Percentiles rank a stretch among this genome's conserved stretches.
These are phyloP conservation scores for Papilio aristodemus DNA, from an alignment of 1,140 invertebrate species.

Conservation along the genomic window DNA sequence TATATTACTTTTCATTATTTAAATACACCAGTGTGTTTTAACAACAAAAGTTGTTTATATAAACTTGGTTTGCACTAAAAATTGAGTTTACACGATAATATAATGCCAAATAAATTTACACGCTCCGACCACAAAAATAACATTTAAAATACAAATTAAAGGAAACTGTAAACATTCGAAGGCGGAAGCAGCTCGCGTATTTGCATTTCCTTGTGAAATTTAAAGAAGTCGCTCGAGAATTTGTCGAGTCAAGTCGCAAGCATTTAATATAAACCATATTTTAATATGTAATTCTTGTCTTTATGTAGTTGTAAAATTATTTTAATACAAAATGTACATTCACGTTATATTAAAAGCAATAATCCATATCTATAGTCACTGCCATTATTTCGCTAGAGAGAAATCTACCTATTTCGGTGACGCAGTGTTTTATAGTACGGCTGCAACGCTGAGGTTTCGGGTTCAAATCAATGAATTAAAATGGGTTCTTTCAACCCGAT, in stretches of 20 bases:
- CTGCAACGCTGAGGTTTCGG: no score
- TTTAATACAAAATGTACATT: no score
- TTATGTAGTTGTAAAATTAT: no score
- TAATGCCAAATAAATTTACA: slow-evolving; percentile 3
- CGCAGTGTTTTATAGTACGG: no score
- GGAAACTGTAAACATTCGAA: slow-evolving; percentile 4
- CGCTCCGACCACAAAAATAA: not conserved
- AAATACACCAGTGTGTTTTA: not conserved
- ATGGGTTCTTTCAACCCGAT: no score
- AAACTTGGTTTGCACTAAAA: not conserved
- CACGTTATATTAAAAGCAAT: no score
- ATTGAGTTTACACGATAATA: not conserved
- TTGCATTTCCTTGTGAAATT: slow-evolving; percentile 18
- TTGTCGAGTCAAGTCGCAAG: not conserved
- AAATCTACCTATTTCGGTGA: no score
- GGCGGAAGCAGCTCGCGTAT: slow-evolving; percentile 3
- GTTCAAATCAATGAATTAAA: no score
- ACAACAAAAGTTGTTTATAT: not conserved
- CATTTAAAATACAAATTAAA: slow-evolving; percentile 15
- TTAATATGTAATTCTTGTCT: not conserved
- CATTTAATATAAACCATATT: slow-evolving; percentile 6
- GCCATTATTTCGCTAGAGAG: no score
- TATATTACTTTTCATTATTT: no score
- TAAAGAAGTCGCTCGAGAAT: not conserved
- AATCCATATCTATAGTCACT: no score